Percentiles rank a stretch among this genome's conserved stretches.
Evolutionary conservation across 2,888 invertebrate species (phyloP).

Genomic region (Pherbina coryleti): DNA sequence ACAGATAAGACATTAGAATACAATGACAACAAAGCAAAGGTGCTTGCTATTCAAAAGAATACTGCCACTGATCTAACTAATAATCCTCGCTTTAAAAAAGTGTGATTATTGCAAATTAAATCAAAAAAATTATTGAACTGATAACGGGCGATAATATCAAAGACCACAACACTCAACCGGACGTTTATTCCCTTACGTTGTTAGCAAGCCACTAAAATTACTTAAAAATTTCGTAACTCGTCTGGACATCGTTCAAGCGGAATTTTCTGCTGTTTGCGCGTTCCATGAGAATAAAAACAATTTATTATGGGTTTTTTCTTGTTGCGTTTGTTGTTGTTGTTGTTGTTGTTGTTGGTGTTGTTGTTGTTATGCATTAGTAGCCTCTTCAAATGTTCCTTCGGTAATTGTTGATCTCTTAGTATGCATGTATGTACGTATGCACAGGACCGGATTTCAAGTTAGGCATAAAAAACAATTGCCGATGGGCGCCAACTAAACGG

Average conservation of each 20-base stretch:
- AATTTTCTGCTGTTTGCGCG: background rate
- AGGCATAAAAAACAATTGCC: too few relatives aligned
- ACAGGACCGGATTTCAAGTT: too few relatives aligned
- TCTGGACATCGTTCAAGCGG: conserved; percentile 43
- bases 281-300: conserved; percentile 12
- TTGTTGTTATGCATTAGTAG: conserved; percentile 31
- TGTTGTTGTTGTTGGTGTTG: conserved; percentile 30
- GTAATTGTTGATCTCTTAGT: background rate
- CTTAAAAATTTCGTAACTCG: conserved; percentile 54
- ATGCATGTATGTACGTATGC: too few relatives aligned
- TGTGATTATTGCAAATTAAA: too few relatives aligned
- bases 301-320: conserved; percentile 4
- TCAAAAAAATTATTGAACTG: too few relatives aligned
- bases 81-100: too few relatives aligned
- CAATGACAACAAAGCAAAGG: too few relatives aligned
- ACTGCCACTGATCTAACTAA: too few relatives aligned
- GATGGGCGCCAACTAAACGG: too few relatives aligned
- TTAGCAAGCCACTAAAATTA: conserved; percentile 55
- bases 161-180: background rate
- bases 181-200: conserved; percentile 51
- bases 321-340: conserved; percentile 18
- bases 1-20: too few relatives aligned
- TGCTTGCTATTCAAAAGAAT: too few relatives aligned
- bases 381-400: background rate
- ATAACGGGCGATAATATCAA: too few relatives aligned